Percentiles rank a stretch among this genome's conserved stretches.
Conservation (phyloP, 2,888 invertebrate genomes). For the Melanostoma mellinum region DNA sequence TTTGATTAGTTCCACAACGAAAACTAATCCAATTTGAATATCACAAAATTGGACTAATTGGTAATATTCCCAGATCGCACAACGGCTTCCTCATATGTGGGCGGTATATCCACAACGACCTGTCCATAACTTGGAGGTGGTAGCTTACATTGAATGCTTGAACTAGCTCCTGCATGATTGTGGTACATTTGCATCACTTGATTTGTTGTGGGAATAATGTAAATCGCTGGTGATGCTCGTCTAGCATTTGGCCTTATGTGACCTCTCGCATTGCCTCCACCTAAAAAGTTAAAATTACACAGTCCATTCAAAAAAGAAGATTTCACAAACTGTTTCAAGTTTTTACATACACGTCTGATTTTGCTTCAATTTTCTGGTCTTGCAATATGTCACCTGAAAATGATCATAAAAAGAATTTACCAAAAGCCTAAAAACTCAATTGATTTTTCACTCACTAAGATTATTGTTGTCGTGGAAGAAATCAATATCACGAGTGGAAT, state of each 20-base stretch:
- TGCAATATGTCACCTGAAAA: conserved; percentile 60
- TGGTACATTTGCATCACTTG: conserved; percentile 59
- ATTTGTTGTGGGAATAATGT: conserved; percentile 54
- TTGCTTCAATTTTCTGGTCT: conserved; percentile 27
- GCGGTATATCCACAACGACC: conserved; percentile 45
- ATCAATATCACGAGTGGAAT: conserved; percentile 34
- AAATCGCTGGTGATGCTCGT: conserved; percentile 34
- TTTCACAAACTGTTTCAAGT: background rate
- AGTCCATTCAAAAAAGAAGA: background rate
- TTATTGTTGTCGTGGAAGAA: conserved; percentile 29
- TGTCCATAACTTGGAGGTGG: conserved; percentile 61
- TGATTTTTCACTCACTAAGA: conserved; percentile 49
- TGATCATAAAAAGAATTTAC: conserved; percentile 3
- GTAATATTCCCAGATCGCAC: background rate
- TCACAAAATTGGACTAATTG: background rate
- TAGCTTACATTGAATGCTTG: conserved; percentile 2
- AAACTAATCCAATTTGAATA: conserved; percentile 7
- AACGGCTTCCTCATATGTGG: conserved; percentile 57
- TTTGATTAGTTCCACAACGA: no score
- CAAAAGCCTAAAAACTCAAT: conserved; percentile 21
- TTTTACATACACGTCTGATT: conserved; percentile 33
- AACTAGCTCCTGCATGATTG: background rate
- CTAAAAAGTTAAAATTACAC: background rate
- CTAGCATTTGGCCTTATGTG: background rate
- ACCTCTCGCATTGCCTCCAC: conserved; percentile 21